Percentiles rank a stretch among this genome's conserved stretches.
These are phyloP conservation scores for Oxytorus armatus DNA, from an alignment of 2,888 invertebrate species.

Conservation along the genomic window DNA sequence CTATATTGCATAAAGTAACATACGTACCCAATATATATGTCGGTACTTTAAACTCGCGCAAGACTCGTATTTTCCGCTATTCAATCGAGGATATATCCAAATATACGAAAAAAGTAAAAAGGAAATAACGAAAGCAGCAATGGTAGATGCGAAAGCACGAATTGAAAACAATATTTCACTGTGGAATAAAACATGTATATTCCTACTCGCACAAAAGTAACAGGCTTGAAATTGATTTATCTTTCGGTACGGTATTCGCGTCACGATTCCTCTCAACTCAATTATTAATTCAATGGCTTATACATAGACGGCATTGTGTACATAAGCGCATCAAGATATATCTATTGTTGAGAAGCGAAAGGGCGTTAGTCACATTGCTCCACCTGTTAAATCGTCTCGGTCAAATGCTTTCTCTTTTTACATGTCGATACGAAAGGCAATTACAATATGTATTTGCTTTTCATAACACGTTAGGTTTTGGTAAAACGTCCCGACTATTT, in stretches of 20 bases:
- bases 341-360: not conserved
- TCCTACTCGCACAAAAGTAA: constrained; percentile 41
- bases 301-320: constrained; percentile 18
- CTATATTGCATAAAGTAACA: not conserved
- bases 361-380: not conserved
- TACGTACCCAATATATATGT: not conserved
- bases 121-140: not conserved
- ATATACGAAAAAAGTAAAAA: constrained; percentile 11
- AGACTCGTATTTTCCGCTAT: constrained; percentile 30
- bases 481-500: constrained; percentile 1
- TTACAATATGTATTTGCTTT: constrained; percentile 1
- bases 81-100: constrained; percentile 43
- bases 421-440: too few species aligned
- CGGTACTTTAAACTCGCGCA: not conserved
- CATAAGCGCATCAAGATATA: constrained; percentile 24
- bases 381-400: too few species aligned
- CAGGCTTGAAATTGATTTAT: constrained; percentile 46
- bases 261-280: constrained; percentile 51
- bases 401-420: too few species aligned
- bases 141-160: constrained; percentile 39
- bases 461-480: not conserved
- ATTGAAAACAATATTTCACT: constrained; percentile 49
- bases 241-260: constrained; percentile 36
- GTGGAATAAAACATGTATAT: constrained; percentile 19
- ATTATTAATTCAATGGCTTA: constrained; percentile 49